A percentile compares a stretch with the other conserved stretches of the same genome.
These are phyloP conservation scores for Leptinotarsa lineolata DNA, from an alignment of 1,140 invertebrate species.

Conservation along the genomic window DNA sequence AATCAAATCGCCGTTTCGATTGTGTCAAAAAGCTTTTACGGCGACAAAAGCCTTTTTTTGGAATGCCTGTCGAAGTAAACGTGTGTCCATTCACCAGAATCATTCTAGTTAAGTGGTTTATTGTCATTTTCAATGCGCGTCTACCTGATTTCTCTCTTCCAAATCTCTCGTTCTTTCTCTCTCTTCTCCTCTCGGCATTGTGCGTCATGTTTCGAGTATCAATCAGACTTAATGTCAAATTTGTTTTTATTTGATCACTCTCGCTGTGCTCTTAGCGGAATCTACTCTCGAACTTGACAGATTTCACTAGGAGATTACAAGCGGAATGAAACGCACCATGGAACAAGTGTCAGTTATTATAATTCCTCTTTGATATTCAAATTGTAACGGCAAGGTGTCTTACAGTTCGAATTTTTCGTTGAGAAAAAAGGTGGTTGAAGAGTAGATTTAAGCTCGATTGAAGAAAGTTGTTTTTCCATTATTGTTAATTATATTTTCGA, in stretches of 20 bases:
- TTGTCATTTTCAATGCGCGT: constrained; percentile 51
- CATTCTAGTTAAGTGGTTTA: constrained; percentile 56
- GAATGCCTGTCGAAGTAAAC: constrained; percentile 51
- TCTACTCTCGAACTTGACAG: constrained; percentile 40
- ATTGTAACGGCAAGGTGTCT: not conserved
- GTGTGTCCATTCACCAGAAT: constrained; percentile 54
- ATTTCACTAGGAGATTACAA: constrained; percentile 40
- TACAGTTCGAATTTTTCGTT: too few relatives aligned
- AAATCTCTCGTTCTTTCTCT: constrained; percentile 17
- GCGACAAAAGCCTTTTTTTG: constrained; percentile 53
- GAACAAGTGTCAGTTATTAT: constrained; percentile 25
- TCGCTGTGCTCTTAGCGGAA: constrained; percentile 27
- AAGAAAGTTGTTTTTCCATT: too few relatives aligned
- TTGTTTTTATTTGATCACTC: constrained; percentile 51
- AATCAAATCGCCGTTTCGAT: constrained; percentile 47
- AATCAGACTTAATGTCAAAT: constrained; percentile 53
- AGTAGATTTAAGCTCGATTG: too few relatives aligned
- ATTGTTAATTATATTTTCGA: too few relatives aligned
- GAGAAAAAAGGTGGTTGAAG: too few relatives aligned
- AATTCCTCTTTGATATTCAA: constrained; percentile 7
- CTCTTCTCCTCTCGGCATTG: constrained; percentile 14
- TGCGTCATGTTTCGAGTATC: constrained; percentile 49
- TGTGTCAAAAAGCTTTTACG: constrained; percentile 57
- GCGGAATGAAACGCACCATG: constrained; percentile 15
- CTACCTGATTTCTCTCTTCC: constrained; percentile 40